Base-by-base conservation (phyloP, 64 coral and sea anemone species). In the Montipora sp. region DNA sequence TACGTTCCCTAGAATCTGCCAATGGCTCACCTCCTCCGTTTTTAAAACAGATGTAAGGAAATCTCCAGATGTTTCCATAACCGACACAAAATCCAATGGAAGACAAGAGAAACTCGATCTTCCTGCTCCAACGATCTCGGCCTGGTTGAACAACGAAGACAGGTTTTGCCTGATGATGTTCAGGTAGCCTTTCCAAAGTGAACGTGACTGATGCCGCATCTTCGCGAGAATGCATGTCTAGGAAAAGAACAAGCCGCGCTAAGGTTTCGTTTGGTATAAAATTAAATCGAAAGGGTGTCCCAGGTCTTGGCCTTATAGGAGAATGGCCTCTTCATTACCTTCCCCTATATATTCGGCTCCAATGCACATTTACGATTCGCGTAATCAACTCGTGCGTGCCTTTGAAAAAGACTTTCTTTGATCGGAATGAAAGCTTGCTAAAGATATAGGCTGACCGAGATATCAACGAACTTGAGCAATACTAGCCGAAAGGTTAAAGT, bases 11-110 rank as follows among this genome's bases (percentile, higher is more conserved):
- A 3, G 3, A 63, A 63, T 14, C 14, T 12, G 11, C 0, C 14
- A 19, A 3, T 63, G 60, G 79, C 79, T 55, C 90, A 94, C 87
- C 80, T 24, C 93, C 93, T 14, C 93, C 93, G 77, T 94, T 94
- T 48, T 85, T 84, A 22, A 94, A 94, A 43, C 93, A 94, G 70
- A 94, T 48, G 80, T 90, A 94, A 53, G 93, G 93, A 44, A 94
- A 94, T 59, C 93, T 83, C 93, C 93, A 94, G n/a, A 94, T 73
- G 80, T 94, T 94, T 53, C 93, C 93, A 74, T 94, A 94, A 7
- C 88, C 93, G 14, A 94, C 93, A 47, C 81, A 85, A 90, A 94
- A 94, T 43, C 93, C 93, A 59, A 94, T 78, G 53, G 87, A 94
- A 9, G 93, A 87, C 16, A 94, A 85, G 13, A 94, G 71, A 81